Conservation (phyloP, 2,888 invertebrate species). For the Euzetes globulus region DNA sequence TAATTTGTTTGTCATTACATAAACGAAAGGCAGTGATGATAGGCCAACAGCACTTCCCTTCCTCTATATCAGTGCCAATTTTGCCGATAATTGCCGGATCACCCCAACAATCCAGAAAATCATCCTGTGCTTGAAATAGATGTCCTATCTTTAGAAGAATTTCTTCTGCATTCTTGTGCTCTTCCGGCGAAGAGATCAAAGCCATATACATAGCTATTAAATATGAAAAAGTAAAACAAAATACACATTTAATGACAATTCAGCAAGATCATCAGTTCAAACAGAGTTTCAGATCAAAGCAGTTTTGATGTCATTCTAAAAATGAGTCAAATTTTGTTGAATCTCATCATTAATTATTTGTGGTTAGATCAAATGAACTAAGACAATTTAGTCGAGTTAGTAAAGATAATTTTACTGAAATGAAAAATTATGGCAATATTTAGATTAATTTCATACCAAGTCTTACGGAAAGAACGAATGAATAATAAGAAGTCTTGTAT, state of each 20-base stretch:
- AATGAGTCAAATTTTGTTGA: neutral
- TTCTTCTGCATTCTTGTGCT: slow-evolving; percentile 72
- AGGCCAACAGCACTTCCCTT: slow-evolving; percentile 94
- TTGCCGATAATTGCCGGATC: slow-evolving; percentile 78
- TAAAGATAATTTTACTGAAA: neutral
- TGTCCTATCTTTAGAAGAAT: slow-evolving; percentile 87
- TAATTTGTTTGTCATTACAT: slow-evolving; percentile 61
- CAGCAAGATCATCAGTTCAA: neutral
- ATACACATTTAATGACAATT: neutral
- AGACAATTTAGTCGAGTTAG: too few relatives aligned
- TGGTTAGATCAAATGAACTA: too few relatives aligned
- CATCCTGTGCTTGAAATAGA: slow-evolving; percentile 91
- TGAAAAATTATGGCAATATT: slow-evolving; percentile 59
- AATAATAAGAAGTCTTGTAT: slow-evolving; percentile 87
- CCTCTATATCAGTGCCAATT: slow-evolving; percentile 79
- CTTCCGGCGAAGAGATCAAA: slow-evolving; percentile 63
- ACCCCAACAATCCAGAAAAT: slow-evolving; percentile 84
- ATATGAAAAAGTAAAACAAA: neutral
- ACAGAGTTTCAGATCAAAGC: neutral
- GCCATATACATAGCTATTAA: slow-evolving; percentile 50
- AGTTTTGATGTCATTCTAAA: neutral
- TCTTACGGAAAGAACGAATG: slow-evolving; percentile 87
- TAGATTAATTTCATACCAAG: slow-evolving; percentile 71
- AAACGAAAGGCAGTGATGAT: slow-evolving; percentile 78
- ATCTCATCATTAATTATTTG: neutral